Evolutionary conservation across 2,888 invertebrate genomes (phyloP), one percentile per base, ranked within the genome.

Genomic region (Cybosia mesomella): DNA sequence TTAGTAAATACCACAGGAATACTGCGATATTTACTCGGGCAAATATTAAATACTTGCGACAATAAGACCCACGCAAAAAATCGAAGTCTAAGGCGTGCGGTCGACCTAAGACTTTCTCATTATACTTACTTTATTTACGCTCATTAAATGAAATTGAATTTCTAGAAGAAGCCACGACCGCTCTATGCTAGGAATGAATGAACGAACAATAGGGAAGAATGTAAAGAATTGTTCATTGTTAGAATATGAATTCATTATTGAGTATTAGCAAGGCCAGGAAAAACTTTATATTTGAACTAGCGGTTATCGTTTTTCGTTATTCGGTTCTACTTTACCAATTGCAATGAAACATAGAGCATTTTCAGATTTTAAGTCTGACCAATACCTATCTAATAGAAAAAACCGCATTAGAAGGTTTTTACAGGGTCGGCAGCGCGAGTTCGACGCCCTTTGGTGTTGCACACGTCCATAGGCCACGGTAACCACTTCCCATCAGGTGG

Each of bases 131-230:
- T 74, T 75, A 74, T n/a, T n/a, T n/a, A n/a, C n/a, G n/a, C 70
- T 76, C 71, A 61, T 72, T 73, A 71, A 21, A 66, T 64, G 55
- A 74, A 76, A 81, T 79, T 77, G 71, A 75, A 75, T 77, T 77
- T 80, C 73, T 71, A 58, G 69, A 60, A 60, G 58, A 70, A 69
- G n/a, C 71, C 64, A 34, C 71, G 71, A 66, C 63, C 68, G 68
- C 64, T 67, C 43, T 21, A 2, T 36, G 21, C 15, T 18, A 28
- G 32, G 9, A 55, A 55, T 28, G 53, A 58, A 58, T 15, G 36
- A 54, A 55, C 11, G 32, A 53, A 59, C 53, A 58, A 55, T 21
- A 21, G 15, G 0, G 57, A 36, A 54, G 34, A 66, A 60, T 66
- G 32, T 4, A 18, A 8, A 32, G 15, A 57, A 61, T 57, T 61